Evolutionary conservation across 2,888 invertebrate genomes (phyloP), one percentile per base, ranked within the genome.

Genomic region (Axea sp.): DNA sequence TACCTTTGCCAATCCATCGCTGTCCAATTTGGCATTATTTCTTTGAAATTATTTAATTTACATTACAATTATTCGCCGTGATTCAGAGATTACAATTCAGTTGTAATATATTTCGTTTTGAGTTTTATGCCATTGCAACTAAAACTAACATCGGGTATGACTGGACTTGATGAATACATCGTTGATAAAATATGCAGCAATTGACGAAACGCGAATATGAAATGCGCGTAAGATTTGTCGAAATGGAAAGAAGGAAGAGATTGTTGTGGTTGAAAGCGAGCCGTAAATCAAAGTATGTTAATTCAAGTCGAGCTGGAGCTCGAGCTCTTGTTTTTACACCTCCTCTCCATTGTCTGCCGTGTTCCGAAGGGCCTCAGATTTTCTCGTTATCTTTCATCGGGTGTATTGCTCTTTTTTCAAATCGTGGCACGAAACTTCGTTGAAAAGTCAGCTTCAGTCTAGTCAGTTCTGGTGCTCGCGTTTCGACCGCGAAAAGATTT

Each of bases 231-330:
- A n/a, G n/a, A n/a, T n/a, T n/a, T n/a, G n/a, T n/a, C 4, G 19
- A 4, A 19, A 4, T 4, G 4, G 19, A 35, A 33, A 24, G n/a
- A 24, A 14, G 14, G 33, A 30, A 30, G 26, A 39, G 7, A 8
- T 41, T 24, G 12, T 26, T 41, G 35, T 43, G 45, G 45, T 37
- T 4, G 45, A 55, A 47, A 37, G 55, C 45, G 15, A 37, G 39
- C 37, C 1, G 31, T 65, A 55, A 53, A 65, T 65, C 65, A 65
- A 65, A 65, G 65, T 55, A 65, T 65, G 65, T 65, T 65, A 65
- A 65, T 65, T 65, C 39, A 45, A 37, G 45, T 35, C 26, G 28
- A 65, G 64, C 17, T 22, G 8, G 30, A 19, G 26, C 26, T 33
- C 12, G 37, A 35, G 65, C 33, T 47, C 57, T 39, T 43, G 65